Percentiles rank a stretch among this genome's conserved stretches.
These are phyloP conservation scores for Passer montanus DNA, from an alignment of 2,113 vertebrate genomes.

Conservation along the genomic window DNA sequence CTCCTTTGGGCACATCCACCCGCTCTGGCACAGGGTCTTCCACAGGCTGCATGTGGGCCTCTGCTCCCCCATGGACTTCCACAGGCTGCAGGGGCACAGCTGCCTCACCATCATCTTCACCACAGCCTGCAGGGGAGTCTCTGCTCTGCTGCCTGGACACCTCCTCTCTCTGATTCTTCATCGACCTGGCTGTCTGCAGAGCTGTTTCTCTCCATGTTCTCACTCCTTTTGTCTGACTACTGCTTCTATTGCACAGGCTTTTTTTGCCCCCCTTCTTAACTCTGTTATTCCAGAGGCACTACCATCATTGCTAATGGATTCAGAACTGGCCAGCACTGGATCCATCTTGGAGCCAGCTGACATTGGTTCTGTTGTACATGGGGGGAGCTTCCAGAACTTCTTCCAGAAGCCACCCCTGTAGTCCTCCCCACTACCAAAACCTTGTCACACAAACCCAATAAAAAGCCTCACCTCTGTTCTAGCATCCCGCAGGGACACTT, in stretches of 20 bases:
- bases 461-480: neutral
- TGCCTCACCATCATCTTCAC: neutral
- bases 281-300: neutral
- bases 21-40: neutral
- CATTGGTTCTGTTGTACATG: neutral
- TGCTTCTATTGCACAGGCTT: neutral
- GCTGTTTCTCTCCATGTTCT: neutral
- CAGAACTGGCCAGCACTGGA: neutral
- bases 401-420: neutral
- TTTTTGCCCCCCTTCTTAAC: fast-evolving
- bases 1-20: neutral
- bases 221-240: neutral
- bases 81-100: neutral
- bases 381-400: neutral
- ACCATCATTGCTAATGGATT: neutral
- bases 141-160: neutral
- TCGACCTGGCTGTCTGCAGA: neutral
- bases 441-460: neutral
- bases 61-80: neutral
- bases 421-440: neutral
- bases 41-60: neutral
- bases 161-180: neutral
- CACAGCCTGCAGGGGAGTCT: neutral
- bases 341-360: neutral
- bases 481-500: neutral